phyloP scores from a whole-genome alignment of 2,888 invertebrate genomes.

The Balanococcus diminutus region DNA sequence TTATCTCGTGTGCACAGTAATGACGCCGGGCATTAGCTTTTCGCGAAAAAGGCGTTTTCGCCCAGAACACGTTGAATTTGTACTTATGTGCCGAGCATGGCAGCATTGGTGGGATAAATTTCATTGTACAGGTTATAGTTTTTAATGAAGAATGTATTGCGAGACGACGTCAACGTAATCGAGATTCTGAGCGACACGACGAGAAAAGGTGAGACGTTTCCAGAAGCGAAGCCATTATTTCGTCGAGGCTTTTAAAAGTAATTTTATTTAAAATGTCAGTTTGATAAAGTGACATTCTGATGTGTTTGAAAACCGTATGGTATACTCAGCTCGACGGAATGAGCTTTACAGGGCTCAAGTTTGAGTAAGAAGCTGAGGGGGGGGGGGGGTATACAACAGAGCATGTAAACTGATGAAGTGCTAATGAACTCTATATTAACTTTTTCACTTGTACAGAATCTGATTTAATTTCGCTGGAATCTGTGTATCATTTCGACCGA shows the following conservation, averaged over 20 bases:
- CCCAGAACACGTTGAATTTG: neutral
- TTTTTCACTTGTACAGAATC: too few relatives aligned
- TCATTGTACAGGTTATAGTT: neutral
- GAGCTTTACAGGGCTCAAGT: neutral
- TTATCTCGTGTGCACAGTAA: neutral
- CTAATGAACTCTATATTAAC: neutral
- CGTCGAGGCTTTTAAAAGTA: slow-evolving; percentile 32
- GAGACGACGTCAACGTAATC: neutral
- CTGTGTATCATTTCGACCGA: too few relatives aligned
- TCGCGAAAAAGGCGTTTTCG: neutral
- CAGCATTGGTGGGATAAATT: neutral
- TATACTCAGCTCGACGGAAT: neutral
- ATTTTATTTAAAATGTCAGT: slow-evolving; percentile 35
- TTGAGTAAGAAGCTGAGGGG: neutral
- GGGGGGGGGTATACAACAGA: neutral
- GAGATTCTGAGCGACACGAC: neutral
- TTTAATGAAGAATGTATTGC: neutral
- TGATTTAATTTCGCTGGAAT: too few relatives aligned
- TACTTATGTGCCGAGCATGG: neutral
- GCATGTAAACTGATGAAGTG: neutral
- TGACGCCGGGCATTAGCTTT: slow-evolving; percentile 7
- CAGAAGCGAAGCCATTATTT: neutral
- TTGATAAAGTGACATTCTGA: slow-evolving; percentile 38
- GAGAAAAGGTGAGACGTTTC: neutral
- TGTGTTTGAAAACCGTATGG: neutral